phyloP scores from a whole-genome alignment of 2,888 invertebrate species.

The Urechis unicinctus region DNA sequence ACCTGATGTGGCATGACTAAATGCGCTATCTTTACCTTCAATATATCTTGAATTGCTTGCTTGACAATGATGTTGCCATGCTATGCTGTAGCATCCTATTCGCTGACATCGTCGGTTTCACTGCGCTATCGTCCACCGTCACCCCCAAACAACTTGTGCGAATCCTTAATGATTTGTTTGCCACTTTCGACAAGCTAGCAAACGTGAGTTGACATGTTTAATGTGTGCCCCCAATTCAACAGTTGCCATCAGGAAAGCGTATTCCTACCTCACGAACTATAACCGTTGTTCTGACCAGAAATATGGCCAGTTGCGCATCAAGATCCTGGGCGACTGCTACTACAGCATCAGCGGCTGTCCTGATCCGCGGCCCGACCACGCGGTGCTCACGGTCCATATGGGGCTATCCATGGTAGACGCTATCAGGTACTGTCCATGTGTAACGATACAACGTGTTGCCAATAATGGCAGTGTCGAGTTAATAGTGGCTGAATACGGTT shows the following conservation, averaged over 20 bases:
- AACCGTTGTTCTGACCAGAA: no score
- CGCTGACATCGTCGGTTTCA: slow-evolving; percentile 95
- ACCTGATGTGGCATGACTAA: background rate
- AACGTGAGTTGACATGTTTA: slow-evolving; percentile 47
- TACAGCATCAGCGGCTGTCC: slow-evolving; percentile 88
- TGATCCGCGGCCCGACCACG: slow-evolving; percentile 81
- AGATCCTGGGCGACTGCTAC: slow-evolving; percentile 90
- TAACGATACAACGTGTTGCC: no score
- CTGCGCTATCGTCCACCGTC: slow-evolving; percentile 68
- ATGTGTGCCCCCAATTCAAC: no score
- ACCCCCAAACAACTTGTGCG: slow-evolving; percentile 89
- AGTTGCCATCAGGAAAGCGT: no score
- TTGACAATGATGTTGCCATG: background rate
- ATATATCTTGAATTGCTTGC: background rate
- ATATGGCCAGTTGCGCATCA: slow-evolving; percentile 87
- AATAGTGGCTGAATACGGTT: no score
- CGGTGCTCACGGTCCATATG: slow-evolving; percentile 89
- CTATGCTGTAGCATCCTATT: slow-evolving; percentile 71
- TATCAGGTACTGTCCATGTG: slow-evolving; percentile 88
- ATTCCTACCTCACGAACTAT: no score
- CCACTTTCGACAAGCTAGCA: slow-evolving; percentile 80
- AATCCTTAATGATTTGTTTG: slow-evolving; percentile 89
- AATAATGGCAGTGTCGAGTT: no score
- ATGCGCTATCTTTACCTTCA: background rate
- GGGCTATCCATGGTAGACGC: slow-evolving; percentile 94